Evolutionary conservation across 2,113 vertebrate species (phyloP), one percentile per base, ranked within the genome.

Genomic region (Epinephelus moara): DNA sequence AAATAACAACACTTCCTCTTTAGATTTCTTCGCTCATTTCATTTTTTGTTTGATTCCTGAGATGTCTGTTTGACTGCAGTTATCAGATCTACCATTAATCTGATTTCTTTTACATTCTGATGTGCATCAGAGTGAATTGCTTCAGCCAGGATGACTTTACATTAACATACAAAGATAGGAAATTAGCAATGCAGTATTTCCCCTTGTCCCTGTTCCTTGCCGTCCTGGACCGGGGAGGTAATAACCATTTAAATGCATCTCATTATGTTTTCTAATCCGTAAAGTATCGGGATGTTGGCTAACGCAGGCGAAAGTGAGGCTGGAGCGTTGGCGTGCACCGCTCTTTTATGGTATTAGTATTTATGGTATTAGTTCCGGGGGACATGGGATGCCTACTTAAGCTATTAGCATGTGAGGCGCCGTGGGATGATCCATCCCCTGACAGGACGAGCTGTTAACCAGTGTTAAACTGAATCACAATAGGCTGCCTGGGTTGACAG

Each of bases 301-400:
- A 91, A 89, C 86, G 75, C 87, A 64, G 85, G 88, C 89, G 63
- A 91, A 90, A 85, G 84, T 85, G 85, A 80, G 82, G 82, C 87
- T 66, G 84, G 55, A 71, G 84, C 42, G 68, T 47, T n/a, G 80
- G 83, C 55, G 75, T 81, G 86, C 89, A 75, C 89, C 27, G 86
- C 85, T 95, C 93, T 94, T 95, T 95, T 94, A 95, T 95, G 93
- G 94, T 92, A 95, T 95, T 94, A 95, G 95, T 94, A 93, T 94
- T 95, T 94, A 91, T 91, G 90, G 92, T 89, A 94, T 94, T 94
- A 94, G 94, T 94, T 94, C 90, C 88, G 80, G 88, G 91, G 91
- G 91, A 93, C 92, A 93, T 80, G 93, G 93, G 94, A 95, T 92
- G 95, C 92, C 93, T 92, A 81, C 95, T 96, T 95, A 94, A 92